phyloP scores from a whole-genome alignment of 1,140 invertebrate genomes.

The Hestina assimilis region DNA sequence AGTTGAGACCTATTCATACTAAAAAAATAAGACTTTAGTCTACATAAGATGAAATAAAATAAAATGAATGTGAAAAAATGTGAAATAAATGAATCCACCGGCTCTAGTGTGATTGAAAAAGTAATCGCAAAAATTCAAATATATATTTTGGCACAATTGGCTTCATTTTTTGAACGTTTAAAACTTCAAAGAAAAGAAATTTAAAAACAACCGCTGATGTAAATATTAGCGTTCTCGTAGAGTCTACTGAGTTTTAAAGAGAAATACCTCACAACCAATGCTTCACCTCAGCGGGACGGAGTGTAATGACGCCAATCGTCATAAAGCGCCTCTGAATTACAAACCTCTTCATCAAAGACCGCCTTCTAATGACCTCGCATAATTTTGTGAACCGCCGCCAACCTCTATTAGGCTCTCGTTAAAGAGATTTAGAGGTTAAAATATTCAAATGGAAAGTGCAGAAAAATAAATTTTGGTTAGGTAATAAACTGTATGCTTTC shows the following conservation, averaged over 20 bases:
- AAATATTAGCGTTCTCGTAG: constrained; percentile 9
- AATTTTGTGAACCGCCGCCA: constrained; percentile 46
- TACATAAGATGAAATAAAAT: too few species aligned
- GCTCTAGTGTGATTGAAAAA: too few species aligned
- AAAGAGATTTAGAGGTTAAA: constrained; percentile 37
- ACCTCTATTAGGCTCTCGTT: constrained; percentile 44
- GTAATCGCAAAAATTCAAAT: not conserved
- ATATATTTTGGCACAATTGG: not conserved
- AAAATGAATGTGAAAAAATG: too few species aligned
- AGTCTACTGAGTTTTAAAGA: constrained; percentile 6
- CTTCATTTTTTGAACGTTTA: not conserved
- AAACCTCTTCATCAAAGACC: constrained; percentile 48
- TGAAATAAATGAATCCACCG: too few species aligned
- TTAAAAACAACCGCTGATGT: not conserved
- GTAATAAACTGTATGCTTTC: too few species aligned
- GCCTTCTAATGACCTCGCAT: constrained; percentile 44
- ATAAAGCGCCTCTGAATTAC: constrained; percentile 51
- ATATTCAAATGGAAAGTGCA: constrained; percentile 24
- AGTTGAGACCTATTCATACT: too few species aligned
- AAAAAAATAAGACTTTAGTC: too few species aligned
- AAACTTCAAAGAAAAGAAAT: constrained; percentile 3
- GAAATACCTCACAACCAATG: constrained; percentile 17
- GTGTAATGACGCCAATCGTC: constrained; percentile 54
- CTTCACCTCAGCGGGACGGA: constrained; percentile 13
- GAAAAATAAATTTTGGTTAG: not conserved